Evolutionary conservation across 2,113 vertebrate species (phyloP).

Genomic region (Gallinago paraguaiae): DNA sequence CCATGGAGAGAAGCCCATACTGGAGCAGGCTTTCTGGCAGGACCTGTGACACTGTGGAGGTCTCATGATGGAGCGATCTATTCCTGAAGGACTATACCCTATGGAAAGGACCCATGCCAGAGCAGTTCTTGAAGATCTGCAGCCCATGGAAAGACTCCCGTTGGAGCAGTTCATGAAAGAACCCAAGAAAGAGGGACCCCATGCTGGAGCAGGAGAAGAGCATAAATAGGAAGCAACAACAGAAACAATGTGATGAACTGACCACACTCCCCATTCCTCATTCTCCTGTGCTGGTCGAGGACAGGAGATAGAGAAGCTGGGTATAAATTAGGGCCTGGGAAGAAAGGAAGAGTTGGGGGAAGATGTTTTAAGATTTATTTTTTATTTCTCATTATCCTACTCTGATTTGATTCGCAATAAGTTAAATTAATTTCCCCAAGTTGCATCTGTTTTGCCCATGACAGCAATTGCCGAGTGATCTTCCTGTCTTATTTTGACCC

Average conservation of each 20-base stretch:
- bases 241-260: not conserved
- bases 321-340: not conserved
- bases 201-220: not conserved
- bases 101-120: fast-evolving
- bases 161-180: not conserved
- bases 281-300: fast-evolving
- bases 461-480: not conserved
- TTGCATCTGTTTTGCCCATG: not conserved
- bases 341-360: not conserved
- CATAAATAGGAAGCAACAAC: not conserved
- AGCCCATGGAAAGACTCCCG: not conserved
- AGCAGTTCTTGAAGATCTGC: not conserved
- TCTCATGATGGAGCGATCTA: fast-evolving
- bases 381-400: not conserved
- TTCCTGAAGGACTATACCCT: not conserved
- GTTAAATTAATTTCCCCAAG: not conserved
- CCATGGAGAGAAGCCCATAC: not conserved
- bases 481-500: not conserved
- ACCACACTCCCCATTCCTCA: not conserved
- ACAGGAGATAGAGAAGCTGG: not conserved
- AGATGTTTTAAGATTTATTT: not conserved
- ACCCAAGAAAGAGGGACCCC: not conserved
- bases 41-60: not conserved
- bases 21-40: not conserved
- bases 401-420: not conserved